Base-by-base conservation (phyloP, 2,888 invertebrate genomes). In the Callyntrura guangdongensis region DNA sequence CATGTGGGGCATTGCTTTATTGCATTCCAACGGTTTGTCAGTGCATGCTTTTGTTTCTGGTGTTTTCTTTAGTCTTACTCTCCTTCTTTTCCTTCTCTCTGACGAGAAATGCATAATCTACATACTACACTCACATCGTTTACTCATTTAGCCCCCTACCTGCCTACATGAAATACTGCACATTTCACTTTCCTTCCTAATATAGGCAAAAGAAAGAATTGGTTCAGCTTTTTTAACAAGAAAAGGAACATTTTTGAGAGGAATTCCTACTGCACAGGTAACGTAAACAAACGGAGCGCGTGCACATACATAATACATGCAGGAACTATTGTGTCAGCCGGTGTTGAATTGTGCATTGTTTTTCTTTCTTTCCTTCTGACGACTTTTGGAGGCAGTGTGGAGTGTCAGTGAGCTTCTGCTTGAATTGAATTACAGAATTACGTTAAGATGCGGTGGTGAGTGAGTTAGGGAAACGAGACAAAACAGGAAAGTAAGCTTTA, bases 11-110 rank as follows among this genome's bases (percentile, higher is more conserved):
- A 74, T 59, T 74, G 89, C 79, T 79, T 77, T 67, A 89, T 84
- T 89, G 77, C 89, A 89, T 89, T 89, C 89, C 89, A 84, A 77
- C 20, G 45, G 84, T 72, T 64, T 84, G 83, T 89, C 56, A 49
- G 47, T 64, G 49, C 25, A 79, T 82, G 59, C 20, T n/a, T 53
- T 20, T 36, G 53, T 88, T 74, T 74, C 64, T 72, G 69, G 17
- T 22, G 20, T 81, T 59, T 67, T 64, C 9, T 22, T 36, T 81
- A n/a, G 36, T 6, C 53, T 67, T 69, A n/a, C 53, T 49, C 56
- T 49, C 67, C 17, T 67, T 49, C 22, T n/a, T 47, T 53, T 49
- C 22, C 12, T 36, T 36, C 6, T 36, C 36, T 36, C 36, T 36
- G 36, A 36, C 36, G 36, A 36, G 6, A 36, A 36, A 36, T 36